Base-by-base conservation (phyloP, 2,797 vertebrate genomes). In the Fundulus diaphanus region DNA sequence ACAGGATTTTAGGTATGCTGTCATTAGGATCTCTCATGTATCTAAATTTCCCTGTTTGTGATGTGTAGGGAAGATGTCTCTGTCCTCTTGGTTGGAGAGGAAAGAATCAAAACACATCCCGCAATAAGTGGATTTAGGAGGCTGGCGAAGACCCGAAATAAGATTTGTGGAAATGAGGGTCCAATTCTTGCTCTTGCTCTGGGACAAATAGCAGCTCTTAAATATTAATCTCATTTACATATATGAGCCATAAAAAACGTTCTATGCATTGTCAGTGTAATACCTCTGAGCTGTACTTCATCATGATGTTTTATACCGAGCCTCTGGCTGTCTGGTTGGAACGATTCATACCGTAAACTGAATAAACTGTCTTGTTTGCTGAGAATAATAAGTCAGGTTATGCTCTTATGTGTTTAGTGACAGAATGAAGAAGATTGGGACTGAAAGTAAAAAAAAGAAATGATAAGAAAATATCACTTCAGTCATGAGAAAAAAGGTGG, bases 191-290 rank as follows among this genome's bases (percentile, higher is more conserved):
- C 77, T 89, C 79, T 79, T 75, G 77, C 78, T 79, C 76, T 69
- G 35, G 73, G 84, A 77, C 66, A 86, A 89, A 89, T 74, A 80
- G 51, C 0, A 12, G 70, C 70, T 78, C 73, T 87, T 83, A 84
- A 86, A 85, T 79, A 85, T 83, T 40, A 85, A 81, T 70, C 87
- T 87, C 71, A 88, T 91, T 88, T 88, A 78, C 82, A 90, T 86
- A 77, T 78, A 84, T 88, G 86, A 92, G 67, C 87, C 89, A 88
- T 70, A 84, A 76, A 61, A 73, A 68, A 1, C n/a, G 0, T 72
- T 82, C 72, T 77, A 67, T 82, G 76, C 76, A 82, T 78, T 85
- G 81, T 86, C 72, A 81, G 61, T 9, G n/a, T 27, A 74, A 78
- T 31, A 77, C 72, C 77, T 86, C 72, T 37, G 61, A 83, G 79